Evolutionary conservation across 2,113 vertebrate genomes (phyloP), one percentile per base, ranked within the genome.

Genomic region (Struthio camelus): DNA sequence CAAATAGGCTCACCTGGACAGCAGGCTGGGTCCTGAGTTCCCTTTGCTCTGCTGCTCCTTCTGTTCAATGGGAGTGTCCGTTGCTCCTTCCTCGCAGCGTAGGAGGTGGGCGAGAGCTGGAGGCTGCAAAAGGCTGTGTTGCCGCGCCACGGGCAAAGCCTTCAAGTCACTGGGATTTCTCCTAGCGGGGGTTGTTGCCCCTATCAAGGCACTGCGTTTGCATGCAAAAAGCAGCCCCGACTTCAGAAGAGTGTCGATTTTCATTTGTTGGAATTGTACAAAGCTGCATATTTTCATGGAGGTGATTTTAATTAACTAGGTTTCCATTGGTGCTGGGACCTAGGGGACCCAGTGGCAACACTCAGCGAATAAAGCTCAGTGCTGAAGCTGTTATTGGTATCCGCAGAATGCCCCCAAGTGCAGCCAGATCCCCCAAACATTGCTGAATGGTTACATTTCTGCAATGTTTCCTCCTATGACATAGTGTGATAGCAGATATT

Each of bases 311-410:
- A 73, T 96, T 82, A 46, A 34, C 58, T 72, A 91, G 53, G 69
- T 89, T 94, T 96, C 97, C 90, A 75, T 79, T 91, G 87, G 87
- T 80, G 81, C 53, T 73, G 46, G 67, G 84, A 83, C 51, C 48
- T 69, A n/a, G 24, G 22, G 71, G 56, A 78, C 89, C 51, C 59
- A 93, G 70, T 46, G 6, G 9, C 42, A 93, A 81, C 80, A 65
- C 86, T 97, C 93, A 85, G 59, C 76, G 94, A 96, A 96, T 92
- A 90, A 92, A 87, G 25, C 84, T 3, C 19, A 95, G 87, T 79
- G 40, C 76, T 82, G 73, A 92, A 95, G 94, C 90, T 0, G 2
- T 84, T 84, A 90, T 82, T 72, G 64, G 77, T 18, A 73, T 14
- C n/a, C 51, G 83, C 93, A 70, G 72, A 92, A 7, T 80, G 75